A percentile compares a stretch with the other conserved stretches of the same genome.
phyloP scores from a whole-genome alignment of 1,140 invertebrate species.

The Hermatobates lingyangjiaoensis region DNA sequence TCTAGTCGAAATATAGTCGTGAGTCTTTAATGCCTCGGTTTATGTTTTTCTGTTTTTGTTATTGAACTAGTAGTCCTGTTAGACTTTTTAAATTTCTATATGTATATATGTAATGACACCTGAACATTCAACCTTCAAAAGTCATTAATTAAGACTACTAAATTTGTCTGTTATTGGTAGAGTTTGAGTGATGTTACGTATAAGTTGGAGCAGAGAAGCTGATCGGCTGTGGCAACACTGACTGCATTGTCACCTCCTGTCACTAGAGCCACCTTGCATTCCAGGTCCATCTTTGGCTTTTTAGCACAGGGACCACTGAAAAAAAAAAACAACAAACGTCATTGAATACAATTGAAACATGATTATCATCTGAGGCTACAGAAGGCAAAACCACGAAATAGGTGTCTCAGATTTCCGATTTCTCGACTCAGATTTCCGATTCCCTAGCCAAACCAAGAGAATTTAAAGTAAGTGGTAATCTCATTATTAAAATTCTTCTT shows the following conservation, averaged over 20 bases:
- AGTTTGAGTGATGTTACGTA: conserved; percentile 38
- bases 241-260: conserved; percentile 51
- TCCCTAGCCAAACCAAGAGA: too few relatives aligned
- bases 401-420: too few relatives aligned
- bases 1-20: background rate
- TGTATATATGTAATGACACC: background rate
- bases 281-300: conserved; percentile 31
- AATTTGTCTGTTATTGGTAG: too few relatives aligned
- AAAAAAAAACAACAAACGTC: too few relatives aligned
- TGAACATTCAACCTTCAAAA: background rate
- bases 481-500: too few relatives aligned
- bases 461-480: too few relatives aligned
- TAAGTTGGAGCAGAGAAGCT: conserved; percentile 42
- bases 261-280: conserved; percentile 45
- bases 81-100: background rate
- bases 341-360: too few relatives aligned
- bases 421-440: too few relatives aligned
- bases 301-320: conserved; percentile 8
- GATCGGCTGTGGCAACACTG: conserved; percentile 41
- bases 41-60: background rate
- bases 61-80: background rate
- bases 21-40: background rate
- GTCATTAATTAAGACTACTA: too few relatives aligned
- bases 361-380: too few relatives aligned
- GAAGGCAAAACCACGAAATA: too few relatives aligned